A percentile compares a stretch with the other conserved stretches of the same genome.
Conservation (phyloP, 2,797 vertebrate species). For the Loriculus beryllinus region DNA sequence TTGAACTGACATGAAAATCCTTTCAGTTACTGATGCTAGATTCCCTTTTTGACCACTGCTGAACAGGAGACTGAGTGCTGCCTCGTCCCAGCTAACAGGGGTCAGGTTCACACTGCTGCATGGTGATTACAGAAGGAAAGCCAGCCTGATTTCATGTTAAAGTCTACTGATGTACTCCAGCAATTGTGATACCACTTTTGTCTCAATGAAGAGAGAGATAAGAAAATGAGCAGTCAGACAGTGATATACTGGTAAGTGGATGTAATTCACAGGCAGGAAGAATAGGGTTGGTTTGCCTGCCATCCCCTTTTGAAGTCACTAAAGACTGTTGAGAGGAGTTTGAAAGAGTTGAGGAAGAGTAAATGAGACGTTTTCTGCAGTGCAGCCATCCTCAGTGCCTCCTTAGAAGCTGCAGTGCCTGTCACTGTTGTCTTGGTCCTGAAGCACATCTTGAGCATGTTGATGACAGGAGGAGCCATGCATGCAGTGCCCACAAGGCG, state of each 20-base stretch:
- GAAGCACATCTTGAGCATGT: rapidly evolving
- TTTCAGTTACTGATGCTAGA: neutral
- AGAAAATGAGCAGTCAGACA: neutral
- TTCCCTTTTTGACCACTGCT: neutral
- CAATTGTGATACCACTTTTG: neutral
- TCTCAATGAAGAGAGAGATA: neutral
- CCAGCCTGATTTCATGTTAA: neutral
- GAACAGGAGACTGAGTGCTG: neutral
- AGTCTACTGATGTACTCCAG: neutral
- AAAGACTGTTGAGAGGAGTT: neutral
- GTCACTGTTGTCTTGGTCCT: neutral
- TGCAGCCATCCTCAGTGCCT: neutral
- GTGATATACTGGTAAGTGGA: neutral
- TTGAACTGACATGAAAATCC: neutral
- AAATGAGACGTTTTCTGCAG: neutral
- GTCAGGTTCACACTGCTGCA: neutral
- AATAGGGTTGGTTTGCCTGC: neutral
- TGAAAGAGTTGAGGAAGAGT: neutral
- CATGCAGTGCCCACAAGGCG: rapidly evolving
- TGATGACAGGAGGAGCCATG: neutral
- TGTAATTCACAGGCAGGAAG: neutral
- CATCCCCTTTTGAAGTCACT: neutral
- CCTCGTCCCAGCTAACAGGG: neutral
- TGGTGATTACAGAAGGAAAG: neutral
- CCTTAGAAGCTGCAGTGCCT: neutral